These are phyloP conservation scores for Numenius phaeopus DNA, from an alignment of 2,797 vertebrate genomes.

Conservation along the genomic window DNA sequence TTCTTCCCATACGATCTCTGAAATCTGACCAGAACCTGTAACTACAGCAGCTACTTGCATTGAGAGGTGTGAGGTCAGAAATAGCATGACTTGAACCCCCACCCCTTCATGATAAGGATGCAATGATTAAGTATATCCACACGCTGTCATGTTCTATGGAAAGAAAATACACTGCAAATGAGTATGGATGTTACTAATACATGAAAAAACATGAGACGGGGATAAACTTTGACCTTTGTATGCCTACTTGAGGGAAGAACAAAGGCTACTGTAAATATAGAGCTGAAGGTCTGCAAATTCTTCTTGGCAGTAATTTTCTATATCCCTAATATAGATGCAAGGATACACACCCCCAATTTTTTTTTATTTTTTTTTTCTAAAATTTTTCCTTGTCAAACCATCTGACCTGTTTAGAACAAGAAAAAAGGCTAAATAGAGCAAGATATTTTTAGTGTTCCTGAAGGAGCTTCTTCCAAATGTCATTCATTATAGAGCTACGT, in stretches of 20 bases:
- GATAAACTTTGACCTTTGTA: neutral
- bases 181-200: neutral
- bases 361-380: neutral
- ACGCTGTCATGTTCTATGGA: neutral
- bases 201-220: neutral
- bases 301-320: neutral
- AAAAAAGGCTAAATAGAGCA: neutral
- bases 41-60: neutral
- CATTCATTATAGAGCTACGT: neutral
- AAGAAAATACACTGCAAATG: neutral
- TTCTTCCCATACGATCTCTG: neutral
- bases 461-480: conserved; percentile 35
- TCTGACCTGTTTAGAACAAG: neutral
- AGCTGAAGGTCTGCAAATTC: neutral
- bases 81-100: accelerated
- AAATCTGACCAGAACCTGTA: neutral
- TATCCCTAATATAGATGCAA: neutral
- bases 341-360: neutral
- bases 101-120: neutral
- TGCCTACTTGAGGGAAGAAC: neutral
- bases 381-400: neutral
- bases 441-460: conserved; percentile 41
- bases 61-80: neutral
- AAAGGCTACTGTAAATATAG: neutral
- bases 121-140: neutral